Evolutionary conservation across 2,797 vertebrate genomes (phyloP).

Genomic region (Zenarchopterus dispar): DNA sequence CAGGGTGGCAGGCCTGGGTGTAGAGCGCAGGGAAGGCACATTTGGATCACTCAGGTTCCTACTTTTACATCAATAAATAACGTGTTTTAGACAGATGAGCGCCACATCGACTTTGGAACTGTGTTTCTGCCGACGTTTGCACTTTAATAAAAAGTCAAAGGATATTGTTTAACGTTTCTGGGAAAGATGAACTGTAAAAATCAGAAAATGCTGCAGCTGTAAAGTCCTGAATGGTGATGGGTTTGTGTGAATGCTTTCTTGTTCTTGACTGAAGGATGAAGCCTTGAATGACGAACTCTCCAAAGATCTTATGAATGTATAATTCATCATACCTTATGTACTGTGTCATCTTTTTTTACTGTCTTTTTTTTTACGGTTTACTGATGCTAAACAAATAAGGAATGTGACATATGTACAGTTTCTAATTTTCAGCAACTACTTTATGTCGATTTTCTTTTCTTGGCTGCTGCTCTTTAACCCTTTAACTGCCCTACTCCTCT

Average conservation of each 20-base stretch:
- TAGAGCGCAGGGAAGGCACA: slow-evolving; percentile 41
- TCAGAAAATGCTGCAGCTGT: not conserved
- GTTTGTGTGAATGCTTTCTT: slow-evolving; percentile 25
- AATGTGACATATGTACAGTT: not conserved
- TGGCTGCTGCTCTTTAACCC: not conserved
- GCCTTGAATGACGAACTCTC: not conserved
- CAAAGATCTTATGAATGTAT: slow-evolving; percentile 31
- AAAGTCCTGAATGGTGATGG: not conserved
- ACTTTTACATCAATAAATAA: too few species aligned
- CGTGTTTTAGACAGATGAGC: not conserved
- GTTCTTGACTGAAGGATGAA: not conserved
- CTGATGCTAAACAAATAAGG: not conserved
- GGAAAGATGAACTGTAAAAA: not conserved
- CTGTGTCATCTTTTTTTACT: slow-evolving; percentile 8
- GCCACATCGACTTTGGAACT: not conserved
- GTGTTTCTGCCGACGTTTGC: not conserved
- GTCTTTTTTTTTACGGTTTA: not conserved
- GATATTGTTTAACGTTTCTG: not conserved
- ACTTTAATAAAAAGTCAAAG: slow-evolving; percentile 2
- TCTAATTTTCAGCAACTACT: not conserved
- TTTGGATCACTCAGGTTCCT: not conserved
- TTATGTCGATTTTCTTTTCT: not conserved
- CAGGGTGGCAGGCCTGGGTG: slow-evolving; percentile 97
- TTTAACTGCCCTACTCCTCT: too few species aligned
- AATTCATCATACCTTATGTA: not conserved